Percentiles rank a stretch among this genome's conserved stretches.
These are phyloP conservation scores for Erythrocercus mccallii DNA, from an alignment of 2,113 vertebrate species.

Conservation along the genomic window DNA sequence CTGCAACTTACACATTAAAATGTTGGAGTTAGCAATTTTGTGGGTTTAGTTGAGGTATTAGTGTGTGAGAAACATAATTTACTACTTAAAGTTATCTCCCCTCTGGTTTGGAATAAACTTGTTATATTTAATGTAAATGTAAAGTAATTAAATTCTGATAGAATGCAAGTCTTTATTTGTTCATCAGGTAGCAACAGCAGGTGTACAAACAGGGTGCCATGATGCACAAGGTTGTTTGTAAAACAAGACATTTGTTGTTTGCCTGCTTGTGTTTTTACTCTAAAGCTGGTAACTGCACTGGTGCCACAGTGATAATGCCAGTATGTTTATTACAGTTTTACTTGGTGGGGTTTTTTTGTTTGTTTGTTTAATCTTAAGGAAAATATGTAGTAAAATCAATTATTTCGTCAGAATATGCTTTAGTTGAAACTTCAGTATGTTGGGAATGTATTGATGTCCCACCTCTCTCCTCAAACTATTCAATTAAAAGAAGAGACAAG, in stretches of 20 bases:
- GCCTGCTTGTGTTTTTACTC: not conserved
- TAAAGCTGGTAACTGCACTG: not conserved
- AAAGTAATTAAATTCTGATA: not conserved
- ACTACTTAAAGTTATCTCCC: not conserved
- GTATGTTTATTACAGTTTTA: not conserved
- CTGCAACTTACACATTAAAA: not conserved
- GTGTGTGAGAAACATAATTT: not conserved
- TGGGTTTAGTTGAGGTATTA: not conserved
- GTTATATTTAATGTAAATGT: not conserved
- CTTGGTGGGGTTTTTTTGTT: not conserved
- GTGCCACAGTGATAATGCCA: not conserved
- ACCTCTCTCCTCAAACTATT: not conserved
- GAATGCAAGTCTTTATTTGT: not conserved
- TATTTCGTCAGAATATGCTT: not conserved
- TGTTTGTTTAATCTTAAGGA: not conserved
- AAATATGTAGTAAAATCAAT: not conserved
- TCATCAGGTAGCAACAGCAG: not conserved
- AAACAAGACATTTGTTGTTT: not conserved
- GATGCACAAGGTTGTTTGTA: not conserved
- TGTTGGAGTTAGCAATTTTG: not conserved
- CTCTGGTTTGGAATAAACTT: not conserved
- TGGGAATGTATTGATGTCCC: not conserved
- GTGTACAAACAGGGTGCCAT: not conserved
- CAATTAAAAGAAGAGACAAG: slow-evolving; percentile 4
- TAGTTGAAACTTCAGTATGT: not conserved